Base-by-base conservation (phyloP, 1,140 invertebrate genomes). In the Brachionus manjavacas region DNA sequence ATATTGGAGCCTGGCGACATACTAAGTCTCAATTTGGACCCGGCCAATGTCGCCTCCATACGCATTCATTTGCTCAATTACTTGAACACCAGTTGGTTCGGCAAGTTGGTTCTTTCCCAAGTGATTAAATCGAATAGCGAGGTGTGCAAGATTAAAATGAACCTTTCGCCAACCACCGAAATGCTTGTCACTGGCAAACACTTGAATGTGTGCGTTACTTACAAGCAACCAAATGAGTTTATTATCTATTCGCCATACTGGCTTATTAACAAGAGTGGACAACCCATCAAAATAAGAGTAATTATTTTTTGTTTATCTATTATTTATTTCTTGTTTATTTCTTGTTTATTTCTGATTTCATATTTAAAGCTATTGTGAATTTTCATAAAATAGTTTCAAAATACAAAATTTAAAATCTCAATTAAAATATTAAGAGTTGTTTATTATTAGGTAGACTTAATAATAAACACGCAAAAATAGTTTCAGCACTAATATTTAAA, bases 171-270 rank as follows among this genome's bases (percentile, higher is more conserved):
- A 41, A 81, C 64, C 14, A 68, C 28, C 39, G 52, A 81, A 68
- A 81, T 81, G 79, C 52, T 64, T 20, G 79, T 81, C 6, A 64
- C 52, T 43, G 52, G 79, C 16, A 81, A 81, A 68, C 79, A 81
- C 25, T 64, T 64, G 79, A 68, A 39, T 46, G 12, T 81, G 8
- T 64, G 39, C 16, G 35, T 81, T 6, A 81, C n/a, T 25, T 81
- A 31, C 52, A 81, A 64, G 64, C n/a, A 81, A 4, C 79, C 79
- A 68, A 81, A 81, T 46, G 52, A 81, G 25, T 64, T 81, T 14
- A 60, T 41, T 12, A 35, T 81, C 31, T 81, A 64, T 68, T 81
- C 35, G 8, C 79, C 79, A 12, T 81, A 81, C 31, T 81, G 79
- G 79, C 39, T 81, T 6, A 81, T 81, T 20, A 81, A 81, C 20